Evolutionary conservation across 2,888 invertebrate genomes (phyloP).

Genomic region (Heliconius ethilla): DNA sequence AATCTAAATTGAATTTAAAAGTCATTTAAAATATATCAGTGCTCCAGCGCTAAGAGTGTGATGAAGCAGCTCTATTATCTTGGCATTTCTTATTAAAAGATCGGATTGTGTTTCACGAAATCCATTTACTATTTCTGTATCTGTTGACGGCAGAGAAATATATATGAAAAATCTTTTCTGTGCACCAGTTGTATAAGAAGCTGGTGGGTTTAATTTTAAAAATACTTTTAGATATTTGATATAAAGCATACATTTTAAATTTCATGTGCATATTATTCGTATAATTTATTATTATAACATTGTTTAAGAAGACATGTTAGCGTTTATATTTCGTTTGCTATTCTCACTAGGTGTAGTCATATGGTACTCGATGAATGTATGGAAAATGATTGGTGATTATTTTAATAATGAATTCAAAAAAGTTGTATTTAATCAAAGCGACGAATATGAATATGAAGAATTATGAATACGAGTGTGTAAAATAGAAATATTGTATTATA

Average conservation of each 20-base stretch:
- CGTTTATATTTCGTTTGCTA: slow-evolving; percentile 83
- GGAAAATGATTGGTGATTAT: slow-evolving; percentile 88
- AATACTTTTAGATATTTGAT: not conserved
- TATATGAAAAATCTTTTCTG: slow-evolving; percentile 26
- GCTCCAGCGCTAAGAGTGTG: slow-evolving; percentile 4
- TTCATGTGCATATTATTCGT: not conserved
- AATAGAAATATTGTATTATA: not conserved
- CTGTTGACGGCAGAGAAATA: slow-evolving; percentile 32
- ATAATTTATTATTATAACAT: not conserved
- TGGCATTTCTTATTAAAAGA: slow-evolving; percentile 28
- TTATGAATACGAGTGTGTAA: slow-evolving; percentile 45
- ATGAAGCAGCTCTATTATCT: slow-evolving; percentile 4
- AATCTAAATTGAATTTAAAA: slow-evolving; percentile 21
- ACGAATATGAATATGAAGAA: slow-evolving; percentile 49
- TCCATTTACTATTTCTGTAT: slow-evolving; percentile 30
- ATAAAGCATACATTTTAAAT: not conserved
- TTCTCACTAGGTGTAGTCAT: slow-evolving; percentile 85
- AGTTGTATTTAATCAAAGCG: slow-evolving; percentile 75
- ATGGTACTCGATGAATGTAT: slow-evolving; percentile 87
- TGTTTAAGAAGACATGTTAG: slow-evolving; percentile 78
- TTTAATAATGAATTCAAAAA: slow-evolving; percentile 87
- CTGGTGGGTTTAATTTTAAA: not conserved
- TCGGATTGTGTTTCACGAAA: slow-evolving; percentile 20
- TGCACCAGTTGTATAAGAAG: not conserved
- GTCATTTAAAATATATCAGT: slow-evolving; percentile 14